Evolutionary conservation across 2,888 invertebrate species (phyloP).

Genomic region (Ennomos quercinarius): DNA sequence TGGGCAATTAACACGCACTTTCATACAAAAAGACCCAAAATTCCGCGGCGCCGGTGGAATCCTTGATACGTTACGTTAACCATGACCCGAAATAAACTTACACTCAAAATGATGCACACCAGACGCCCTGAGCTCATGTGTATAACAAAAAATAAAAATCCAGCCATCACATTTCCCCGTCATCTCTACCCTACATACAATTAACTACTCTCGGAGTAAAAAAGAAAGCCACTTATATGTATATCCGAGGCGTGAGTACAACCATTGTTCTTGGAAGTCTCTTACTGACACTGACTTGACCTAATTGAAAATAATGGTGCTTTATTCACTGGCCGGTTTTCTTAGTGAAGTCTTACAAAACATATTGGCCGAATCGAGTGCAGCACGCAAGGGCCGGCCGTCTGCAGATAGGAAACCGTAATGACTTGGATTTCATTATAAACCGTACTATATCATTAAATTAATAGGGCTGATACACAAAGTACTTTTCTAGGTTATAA

Average conservation of each 20-base stretch:
- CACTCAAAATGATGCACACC: slow-evolving; percentile 57
- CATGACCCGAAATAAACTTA: slow-evolving; percentile 53
- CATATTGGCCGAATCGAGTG: slow-evolving; percentile 59
- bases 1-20: slow-evolving; percentile 80
- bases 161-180: slow-evolving; percentile 66
- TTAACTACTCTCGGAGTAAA: slow-evolving; percentile 74
- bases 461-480: slow-evolving; percentile 66
- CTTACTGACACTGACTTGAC: slow-evolving; percentile 77
- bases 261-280: slow-evolving; percentile 80
- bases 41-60: slow-evolving; percentile 47
- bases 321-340: slow-evolving; percentile 73
- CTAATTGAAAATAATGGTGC: slow-evolving; percentile 84
- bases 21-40: slow-evolving; percentile 59
- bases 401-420: slow-evolving; percentile 31
- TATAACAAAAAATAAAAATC: slow-evolving; percentile 60
- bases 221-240: slow-evolving; percentile 79
- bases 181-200: slow-evolving; percentile 72
- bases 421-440: slow-evolving; percentile 58
- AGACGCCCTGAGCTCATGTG: slow-evolving; percentile 53
- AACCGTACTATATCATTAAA: slow-evolving; percentile 69
- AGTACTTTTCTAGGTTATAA: slow-evolving; percentile 52
- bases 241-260: slow-evolving; percentile 75
- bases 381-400: slow-evolving; percentile 42
- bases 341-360: slow-evolving; percentile 69
- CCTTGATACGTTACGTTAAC: slow-evolving; percentile 51